Evolutionary conservation across 2,888 invertebrate genomes (phyloP).

Genomic region (Pocota personata): DNA sequence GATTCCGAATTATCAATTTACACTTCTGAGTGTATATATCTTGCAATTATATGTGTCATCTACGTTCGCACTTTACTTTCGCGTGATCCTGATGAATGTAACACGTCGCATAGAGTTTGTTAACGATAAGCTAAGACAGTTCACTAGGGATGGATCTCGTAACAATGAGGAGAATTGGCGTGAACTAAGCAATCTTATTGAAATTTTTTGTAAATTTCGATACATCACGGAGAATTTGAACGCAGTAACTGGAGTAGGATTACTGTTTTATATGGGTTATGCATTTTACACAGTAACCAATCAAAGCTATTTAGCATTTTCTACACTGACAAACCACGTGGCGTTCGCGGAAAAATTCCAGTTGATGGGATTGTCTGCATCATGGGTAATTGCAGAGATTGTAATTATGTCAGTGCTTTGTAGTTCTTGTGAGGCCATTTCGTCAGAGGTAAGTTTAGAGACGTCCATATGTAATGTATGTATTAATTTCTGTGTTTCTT

Average conservation of each 20-base stretch:
- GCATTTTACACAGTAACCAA: constrained; percentile 80
- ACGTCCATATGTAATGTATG: too few relatives aligned
- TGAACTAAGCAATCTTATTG: constrained; percentile 78
- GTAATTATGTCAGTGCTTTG: constrained; percentile 76
- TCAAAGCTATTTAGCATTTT: constrained; percentile 78
- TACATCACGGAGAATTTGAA: constrained; percentile 78
- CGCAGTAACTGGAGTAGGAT: constrained; percentile 76
- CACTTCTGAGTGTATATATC: constrained; percentile 75
- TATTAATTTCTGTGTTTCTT: too few relatives aligned
- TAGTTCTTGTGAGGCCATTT: constrained; percentile 77
- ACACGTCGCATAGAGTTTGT: constrained; percentile 76
- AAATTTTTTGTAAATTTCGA: constrained; percentile 78
- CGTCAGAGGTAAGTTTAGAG: constrained; percentile 76
- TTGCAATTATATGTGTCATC: constrained; percentile 77
- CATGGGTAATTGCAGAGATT: constrained; percentile 78
- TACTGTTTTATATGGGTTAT: constrained; percentile 78
- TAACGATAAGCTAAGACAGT: constrained; percentile 75
- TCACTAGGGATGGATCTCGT: constrained; percentile 59
- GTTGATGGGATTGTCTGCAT: constrained; percentile 76
- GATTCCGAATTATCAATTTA: constrained; percentile 38
- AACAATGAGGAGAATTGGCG: constrained; percentile 76
- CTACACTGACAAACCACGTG: constrained; percentile 76
- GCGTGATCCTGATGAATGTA: constrained; percentile 75
- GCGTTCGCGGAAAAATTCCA: constrained; percentile 72
- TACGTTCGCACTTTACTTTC: constrained; percentile 76